Base-by-base conservation (phyloP, 2,888 invertebrate species). In the Petrolisthes cinctipes region DNA sequence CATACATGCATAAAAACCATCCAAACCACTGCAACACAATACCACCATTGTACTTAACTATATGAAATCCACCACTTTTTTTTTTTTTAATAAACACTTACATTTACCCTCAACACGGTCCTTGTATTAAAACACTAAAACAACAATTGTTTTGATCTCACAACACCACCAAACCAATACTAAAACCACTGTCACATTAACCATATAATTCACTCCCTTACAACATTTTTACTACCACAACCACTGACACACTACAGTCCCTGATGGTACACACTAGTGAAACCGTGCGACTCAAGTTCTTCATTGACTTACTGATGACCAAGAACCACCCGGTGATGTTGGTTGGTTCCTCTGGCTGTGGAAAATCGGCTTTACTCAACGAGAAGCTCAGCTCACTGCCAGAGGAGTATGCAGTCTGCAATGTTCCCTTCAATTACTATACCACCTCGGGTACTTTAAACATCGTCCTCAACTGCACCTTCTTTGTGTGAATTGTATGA, bases 381-480 rank as follows among this genome's bases (percentile, higher is more conserved):
- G 97, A 97, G 89, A 97, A 97, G 92, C 94, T 98, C 17, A 94
- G 94, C 90, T 93, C 95, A 76, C 93, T 99, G 89, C 94, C 97
- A 78, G 97, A 97, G 92, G 97, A 96, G 92, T 98, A 96, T 93
- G 96, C 97, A 7, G 94, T 98, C 17, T 95, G 97, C 87, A 98
- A 98, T 91, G 96, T 98, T 82, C 98, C 98, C 5, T 98, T 99
- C 92, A 99, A 99, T 93, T 99, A 97, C 93, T 99, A 98, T 93
- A 98, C 98, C 0, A 95, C 97, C 1, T 98, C 98, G 37, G 89
- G 90, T 91, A 85, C 75, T 71, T 5, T n/a, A n/a, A 5, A 17
- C 23, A 20, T 14, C 14, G 17, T 7, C 4, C 81, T 51, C 17
- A 37, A n/a, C 9, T 54, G 23, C 51, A 73, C 20, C 37, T 1